Conservation (phyloP, 2,113 vertebrate genomes). For the Perognathus longimembris region DNA sequence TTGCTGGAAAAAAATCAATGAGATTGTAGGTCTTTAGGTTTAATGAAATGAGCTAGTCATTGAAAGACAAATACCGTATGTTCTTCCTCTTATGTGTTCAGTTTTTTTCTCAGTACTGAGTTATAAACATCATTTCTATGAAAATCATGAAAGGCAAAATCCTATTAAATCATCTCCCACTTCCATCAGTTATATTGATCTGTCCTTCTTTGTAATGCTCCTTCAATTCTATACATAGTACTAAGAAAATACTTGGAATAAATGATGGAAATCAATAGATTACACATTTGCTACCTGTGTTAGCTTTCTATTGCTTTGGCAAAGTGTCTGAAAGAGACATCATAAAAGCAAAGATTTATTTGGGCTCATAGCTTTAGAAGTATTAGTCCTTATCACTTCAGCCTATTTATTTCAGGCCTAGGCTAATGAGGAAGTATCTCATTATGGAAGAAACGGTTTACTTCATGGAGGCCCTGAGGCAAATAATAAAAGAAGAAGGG, state of each 20-base stretch:
- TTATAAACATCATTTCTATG: neutral
- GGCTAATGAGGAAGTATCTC: no score
- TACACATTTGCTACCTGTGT: neutral
- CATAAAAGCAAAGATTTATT: neutral
- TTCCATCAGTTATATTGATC: neutral
- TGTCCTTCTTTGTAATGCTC: neutral
- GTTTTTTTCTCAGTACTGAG: neutral
- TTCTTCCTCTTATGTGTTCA: neutral
- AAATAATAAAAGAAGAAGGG: neutral
- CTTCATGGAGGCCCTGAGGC: neutral
- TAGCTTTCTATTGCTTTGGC: neutral
- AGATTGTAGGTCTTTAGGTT: neutral
- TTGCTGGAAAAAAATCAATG: neutral
- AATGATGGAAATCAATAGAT: neutral
- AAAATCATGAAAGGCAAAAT: constrained; percentile 2
- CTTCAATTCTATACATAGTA: neutral
- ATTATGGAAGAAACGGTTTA: neutral
- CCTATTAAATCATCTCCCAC: neutral
- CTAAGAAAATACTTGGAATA: neutral
- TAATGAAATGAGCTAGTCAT: neutral
- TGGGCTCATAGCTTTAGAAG: no score
- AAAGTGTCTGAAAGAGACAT: neutral
- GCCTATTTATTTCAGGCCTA: neutral
- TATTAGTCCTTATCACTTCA: neutral
- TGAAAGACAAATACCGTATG: neutral